Conservation (phyloP, 64 coral and sea anemone genomes). For the Astreopora myriophthalma region DNA sequence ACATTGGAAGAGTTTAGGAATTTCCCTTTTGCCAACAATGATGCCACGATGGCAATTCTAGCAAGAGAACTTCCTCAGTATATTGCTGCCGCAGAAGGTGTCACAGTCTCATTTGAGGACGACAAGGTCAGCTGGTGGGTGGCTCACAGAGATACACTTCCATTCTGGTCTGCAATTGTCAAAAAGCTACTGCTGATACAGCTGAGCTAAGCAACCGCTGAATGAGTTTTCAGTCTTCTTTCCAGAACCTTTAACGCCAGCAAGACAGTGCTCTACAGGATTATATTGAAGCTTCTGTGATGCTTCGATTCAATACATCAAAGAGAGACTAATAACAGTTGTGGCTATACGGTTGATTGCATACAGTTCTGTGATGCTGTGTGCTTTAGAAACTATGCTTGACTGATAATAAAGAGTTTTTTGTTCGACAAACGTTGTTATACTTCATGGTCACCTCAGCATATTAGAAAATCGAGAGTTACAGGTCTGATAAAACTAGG, state of each 20-base stretch:
- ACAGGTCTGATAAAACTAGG: no score
- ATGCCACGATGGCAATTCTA: constrained; percentile 38
- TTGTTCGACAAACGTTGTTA: no score
- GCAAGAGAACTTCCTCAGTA: constrained; percentile 44
- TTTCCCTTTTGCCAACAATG: constrained; percentile 56
- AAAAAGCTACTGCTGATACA: constrained; percentile 6
- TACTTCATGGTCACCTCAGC: no score
- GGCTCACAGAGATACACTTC: constrained; percentile 48
- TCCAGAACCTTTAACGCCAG: constrained; percentile 18
- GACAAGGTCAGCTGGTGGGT: constrained; percentile 64
- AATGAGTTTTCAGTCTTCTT: constrained; percentile 44
- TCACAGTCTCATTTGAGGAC: constrained; percentile 61
- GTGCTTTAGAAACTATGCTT: no score
- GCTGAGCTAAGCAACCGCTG: constrained; percentile 18
- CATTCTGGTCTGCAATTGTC: constrained; percentile 20
- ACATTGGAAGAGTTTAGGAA: constrained; percentile 54
- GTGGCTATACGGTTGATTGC: no score
- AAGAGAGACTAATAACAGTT: no score
- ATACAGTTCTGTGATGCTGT: no score
- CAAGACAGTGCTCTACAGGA: constrained; percentile 13
- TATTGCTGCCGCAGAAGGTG: constrained; percentile 59
- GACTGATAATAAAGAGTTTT: no score
- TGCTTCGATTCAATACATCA: no score
- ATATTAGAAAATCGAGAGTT: no score
- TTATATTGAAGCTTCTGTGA: no score